Evolutionary conservation across 2,113 vertebrate species (phyloP), one percentile per base, ranked within the genome.

Genomic region (Etheostoma spectabile): DNA sequence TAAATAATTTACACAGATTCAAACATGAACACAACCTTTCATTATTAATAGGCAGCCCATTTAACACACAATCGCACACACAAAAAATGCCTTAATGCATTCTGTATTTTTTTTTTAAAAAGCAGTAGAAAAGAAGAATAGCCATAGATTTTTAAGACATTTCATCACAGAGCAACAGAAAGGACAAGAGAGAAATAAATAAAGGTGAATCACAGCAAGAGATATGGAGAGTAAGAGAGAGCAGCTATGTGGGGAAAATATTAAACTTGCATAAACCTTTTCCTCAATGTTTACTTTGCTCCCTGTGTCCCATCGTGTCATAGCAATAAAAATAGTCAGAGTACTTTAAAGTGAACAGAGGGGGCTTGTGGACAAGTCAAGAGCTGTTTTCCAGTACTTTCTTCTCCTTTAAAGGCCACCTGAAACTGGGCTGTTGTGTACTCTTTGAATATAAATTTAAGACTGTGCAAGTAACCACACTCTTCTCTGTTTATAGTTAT

Each of bases 1-100:
- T 92, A 21, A 92, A 93, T 92, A 78, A 92, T 93, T 92, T 51
- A 93, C 19, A 27, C 5, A 18, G 71, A 89, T 85, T 74, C 87
- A 87, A 91, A 90, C 87, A 88, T 56, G 86, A 89, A 86, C 84
- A 64, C 83, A 35, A 62, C n/a, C 67, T 65, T 93, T 57, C 68
- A 92, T 92, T 89, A 92, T 92, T 93, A 63, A 92, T 67, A 79
- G 2, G n/a, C 53, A 27, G 70, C 55, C 66, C 75, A 85, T 86
- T 87, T 77, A 87, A 89, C 71, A 80, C 63, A 77, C 80, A 84
- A 72, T 76, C 74, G 62, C 72, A 69, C 59, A 63, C 63, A 77
- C 11, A 77, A 63, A 66, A 66, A 80, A 81, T 62, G 57, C 65
- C 63, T 53, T 46, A 82, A 77, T 52, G 69, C 8, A 49, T 59